These are phyloP conservation scores for Amphipyra tragopoginis DNA, from an alignment of 2,888 invertebrate species.

Conservation along the genomic window DNA sequence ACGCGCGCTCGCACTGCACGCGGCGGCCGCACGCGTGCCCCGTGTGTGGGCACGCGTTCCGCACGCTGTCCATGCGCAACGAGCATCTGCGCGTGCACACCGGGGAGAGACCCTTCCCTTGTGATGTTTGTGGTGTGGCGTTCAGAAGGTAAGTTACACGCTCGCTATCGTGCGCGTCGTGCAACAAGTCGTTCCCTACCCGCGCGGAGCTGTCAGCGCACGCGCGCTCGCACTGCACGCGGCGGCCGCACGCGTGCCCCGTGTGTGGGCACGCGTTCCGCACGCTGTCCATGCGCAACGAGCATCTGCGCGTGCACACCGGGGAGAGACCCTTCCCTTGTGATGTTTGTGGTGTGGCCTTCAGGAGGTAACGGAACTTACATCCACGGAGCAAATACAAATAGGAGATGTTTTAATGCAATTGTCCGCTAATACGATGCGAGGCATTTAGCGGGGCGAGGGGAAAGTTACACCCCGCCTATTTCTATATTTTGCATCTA, in stretches of 20 bases:
- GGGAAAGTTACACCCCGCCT: too few relatives aligned
- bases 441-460: too few relatives aligned
- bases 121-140: conserved; percentile 79
- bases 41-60: conserved; percentile 74
- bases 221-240: conserved; percentile 9
- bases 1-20: conserved; percentile 7
- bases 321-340: conserved; percentile 79
- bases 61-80: conserved; percentile 72
- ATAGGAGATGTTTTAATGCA: too few relatives aligned
- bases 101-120: conserved; percentile 77
- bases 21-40: conserved; percentile 64
- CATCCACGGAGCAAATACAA: too few relatives aligned
- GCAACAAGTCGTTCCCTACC: conserved; percentile 11
- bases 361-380: conserved; percentile 70
- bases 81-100: conserved; percentile 78
- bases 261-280: conserved; percentile 76
- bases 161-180: conserved; percentile 22
- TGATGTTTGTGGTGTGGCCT: conserved; percentile 78
- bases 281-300: conserved; percentile 72
- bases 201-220: conserved; percentile 3
- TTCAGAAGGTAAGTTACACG: conserved; percentile 68
- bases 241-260: conserved; percentile 64
- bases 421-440: too few relatives aligned
- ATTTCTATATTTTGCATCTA: too few relatives aligned
- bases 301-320: conserved; percentile 77